Evolutionary conservation across 2,888 invertebrate genomes (phyloP), one percentile per base, ranked within the genome.

Genomic region (Cremastobaeus sp.): DNA sequence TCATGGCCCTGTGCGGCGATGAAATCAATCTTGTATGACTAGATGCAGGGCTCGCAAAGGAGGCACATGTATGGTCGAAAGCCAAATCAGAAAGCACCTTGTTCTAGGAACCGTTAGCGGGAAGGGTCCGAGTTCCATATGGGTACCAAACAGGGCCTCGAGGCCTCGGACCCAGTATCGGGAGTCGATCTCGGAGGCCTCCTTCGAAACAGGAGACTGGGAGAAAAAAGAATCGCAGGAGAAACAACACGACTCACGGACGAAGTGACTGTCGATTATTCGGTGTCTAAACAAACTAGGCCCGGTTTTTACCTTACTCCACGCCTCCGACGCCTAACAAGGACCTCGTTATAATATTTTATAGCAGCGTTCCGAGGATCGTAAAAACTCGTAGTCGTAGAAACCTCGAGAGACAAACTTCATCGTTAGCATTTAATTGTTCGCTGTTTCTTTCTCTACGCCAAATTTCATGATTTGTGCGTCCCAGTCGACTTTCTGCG

Each of bases 341-440:
- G 86, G 82, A 84, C 83, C 86, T 87, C 85, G 87, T 87, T 87
- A 87, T 82, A 82, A 85, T 86, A 85, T 85, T 87, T 86, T 85
- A 86, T 84, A 83, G 81, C 78, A 62, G 73, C 69, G 47, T 21
- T 62, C 50, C 41, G 64, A 15, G 68, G 55, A 74, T 69, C 74
- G 57, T 62, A 74, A 74, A 73, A 74, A 35, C 55, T 32, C 50
- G 50, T 25, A 43, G 41, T 37, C 37, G 14, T 30, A 55, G 48
- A 60, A 55, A 54, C 39, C 47, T 25, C 43, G 48, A 37, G 37
- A 62, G 73, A 68, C 43, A 57, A 55, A 62, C 62, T 55, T 30
- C 35, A 34, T 66, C 74, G 70, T 71, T 75, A 66, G 55, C 50
- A 55, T 71, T 66, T 75, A 66, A 66, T 70, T 74, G 47, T 74